Percentiles rank a stretch among this genome's conserved stretches.
Evolutionary conservation across 1,140 invertebrate genomes (phyloP).

Genomic region (Alviniconcha marisindica): DNA sequence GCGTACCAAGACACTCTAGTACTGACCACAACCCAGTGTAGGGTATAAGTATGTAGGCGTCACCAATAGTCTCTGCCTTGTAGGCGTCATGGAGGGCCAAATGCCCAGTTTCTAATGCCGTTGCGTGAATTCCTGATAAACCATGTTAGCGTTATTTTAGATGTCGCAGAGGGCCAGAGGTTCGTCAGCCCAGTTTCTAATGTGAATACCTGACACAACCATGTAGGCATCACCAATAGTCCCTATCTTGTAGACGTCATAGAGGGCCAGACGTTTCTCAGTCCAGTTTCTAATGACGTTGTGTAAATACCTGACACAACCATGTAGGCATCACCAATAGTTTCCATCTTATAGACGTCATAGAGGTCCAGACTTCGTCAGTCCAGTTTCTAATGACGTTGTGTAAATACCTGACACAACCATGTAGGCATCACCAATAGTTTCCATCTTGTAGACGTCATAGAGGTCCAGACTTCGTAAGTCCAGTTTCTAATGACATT

Average conservation of each 20-base stretch:
- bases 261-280: slow-evolving; percentile 96
- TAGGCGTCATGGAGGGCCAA: slow-evolving; percentile 48
- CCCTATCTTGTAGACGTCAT: slow-evolving; percentile 95
- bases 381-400: too few species aligned
- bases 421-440: slow-evolving; percentile 72
- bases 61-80: slow-evolving; percentile 73
- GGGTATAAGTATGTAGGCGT: slow-evolving; percentile 70
- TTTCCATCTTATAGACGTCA: slow-evolving; percentile 72
- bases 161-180: slow-evolving; percentile 53
- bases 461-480: slow-evolving; percentile 42
- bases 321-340: slow-evolving; percentile 69
- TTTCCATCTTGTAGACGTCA: slow-evolving; percentile 68
- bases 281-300: too few species aligned
- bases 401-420: too few species aligned
- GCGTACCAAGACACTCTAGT: too few species aligned
- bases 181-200: too few species aligned
- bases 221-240: slow-evolving; percentile 42
- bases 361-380: slow-evolving; percentile 42
- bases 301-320: slow-evolving; percentile 62
- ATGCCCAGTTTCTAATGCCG: too few species aligned
- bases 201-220: slow-evolving; percentile 50
- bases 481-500: too few species aligned
- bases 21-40: too few species aligned
- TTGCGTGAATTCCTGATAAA: too few species aligned
- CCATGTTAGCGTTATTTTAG: slow-evolving; percentile 69